These are phyloP conservation scores for Clivina fossor DNA, from an alignment of 2,888 invertebrate genomes.

Conservation along the genomic window DNA sequence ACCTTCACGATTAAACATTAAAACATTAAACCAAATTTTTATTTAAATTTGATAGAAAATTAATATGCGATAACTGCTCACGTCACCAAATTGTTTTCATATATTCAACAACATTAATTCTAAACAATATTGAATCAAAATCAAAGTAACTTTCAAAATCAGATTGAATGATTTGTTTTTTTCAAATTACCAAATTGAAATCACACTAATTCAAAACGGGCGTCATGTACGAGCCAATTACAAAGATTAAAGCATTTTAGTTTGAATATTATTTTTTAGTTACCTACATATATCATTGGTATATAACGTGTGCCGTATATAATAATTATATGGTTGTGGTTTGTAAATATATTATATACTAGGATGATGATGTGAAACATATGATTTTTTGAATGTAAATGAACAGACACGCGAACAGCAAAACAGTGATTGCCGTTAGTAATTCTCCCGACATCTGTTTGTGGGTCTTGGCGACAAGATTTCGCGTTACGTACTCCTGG, in stretches of 20 bases:
- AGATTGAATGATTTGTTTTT: no score
- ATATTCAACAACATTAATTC: not conserved
- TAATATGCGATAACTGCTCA: not conserved
- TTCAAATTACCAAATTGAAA: no score
- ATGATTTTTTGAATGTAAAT: slow-evolving; percentile 27
- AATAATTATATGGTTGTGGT: not conserved
- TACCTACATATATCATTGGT: no score
- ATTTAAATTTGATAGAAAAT: slow-evolving; percentile 8
- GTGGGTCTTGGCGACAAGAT: slow-evolving; percentile 10
- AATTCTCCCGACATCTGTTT: slow-evolving; percentile 22
- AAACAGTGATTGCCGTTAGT: slow-evolving; percentile 15
- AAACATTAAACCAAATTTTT: no score
- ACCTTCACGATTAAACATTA: no score
- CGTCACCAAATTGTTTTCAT: not conserved
- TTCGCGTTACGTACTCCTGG: slow-evolving; percentile 26
- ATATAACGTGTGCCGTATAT: no score
- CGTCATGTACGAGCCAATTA: no score
- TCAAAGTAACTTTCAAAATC: not conserved
- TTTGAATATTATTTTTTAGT: no score
- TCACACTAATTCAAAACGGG: no score
- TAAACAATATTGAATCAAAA: not conserved
- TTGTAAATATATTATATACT: not conserved
- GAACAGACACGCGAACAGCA: slow-evolving; percentile 23
- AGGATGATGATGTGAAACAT: slow-evolving; percentile 18
- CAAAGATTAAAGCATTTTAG: no score